Base-by-base conservation (phyloP, 1,140 invertebrate genomes). In the Pentalonia nigronervosa region DNA sequence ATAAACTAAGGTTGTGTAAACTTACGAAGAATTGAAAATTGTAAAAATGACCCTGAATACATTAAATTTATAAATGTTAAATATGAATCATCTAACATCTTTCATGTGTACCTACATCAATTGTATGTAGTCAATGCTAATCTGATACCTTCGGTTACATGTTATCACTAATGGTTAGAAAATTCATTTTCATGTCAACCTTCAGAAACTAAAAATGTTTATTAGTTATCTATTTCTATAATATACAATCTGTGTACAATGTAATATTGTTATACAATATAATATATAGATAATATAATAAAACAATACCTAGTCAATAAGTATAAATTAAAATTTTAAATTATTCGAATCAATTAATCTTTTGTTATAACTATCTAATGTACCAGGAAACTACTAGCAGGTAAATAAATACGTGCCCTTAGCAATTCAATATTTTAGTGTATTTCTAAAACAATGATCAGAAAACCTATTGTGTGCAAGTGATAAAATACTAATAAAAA, bases 371-470 rank as follows among this genome's bases (percentile, higher is more conserved):
- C 7, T 41, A 41, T 41, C 36, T 45, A 50, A 48, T 48, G 14
- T 50, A 93, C 91, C 91, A 93, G 91, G 91, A 93, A 93, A 84
- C 34, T 36, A 45, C 17, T n/a, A 17, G 91, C 6, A 53, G 48
- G 53, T 36, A 50, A 67, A 76, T 76, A 76, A 90, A 60, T 90
- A 90, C 25, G 20, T 84, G 91, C 91, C 81, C 91, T 83, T 30
- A 83, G 50, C 91, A 93, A 86, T 93, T 34, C 30, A 34, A 25
- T 45, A 53, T 93, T 93, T 93, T 86, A 50, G 91, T 86, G 4
- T 81, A 9, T 93, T 92, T 84, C 36, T 25, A 86, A 93, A 25
- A 93, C 91, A 93, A 93, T 93, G 91, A 34, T 50, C 47, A 84
- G 36, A 86, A 83, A 86, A 53, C 25, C 81, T 50, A 93, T 93